Evolutionary conservation across 1,140 invertebrate genomes (phyloP), one percentile per base, ranked within the genome.

Genomic region (Littorina saxatilis): DNA sequence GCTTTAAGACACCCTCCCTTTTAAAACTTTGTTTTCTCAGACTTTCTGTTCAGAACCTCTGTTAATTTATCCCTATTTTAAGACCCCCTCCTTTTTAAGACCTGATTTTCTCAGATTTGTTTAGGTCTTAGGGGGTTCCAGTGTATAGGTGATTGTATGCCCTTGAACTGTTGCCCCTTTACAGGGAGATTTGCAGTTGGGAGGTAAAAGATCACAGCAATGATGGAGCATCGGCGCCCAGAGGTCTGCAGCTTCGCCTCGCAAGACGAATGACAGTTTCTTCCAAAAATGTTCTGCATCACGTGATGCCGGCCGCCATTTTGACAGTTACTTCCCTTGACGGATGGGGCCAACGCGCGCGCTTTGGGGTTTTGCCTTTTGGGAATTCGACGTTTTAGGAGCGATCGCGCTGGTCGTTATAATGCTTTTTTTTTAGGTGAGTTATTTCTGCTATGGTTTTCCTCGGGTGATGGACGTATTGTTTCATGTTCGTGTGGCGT

Each of bases 241-340:
- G 5, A 23, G 20, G 27, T 61, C 58, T 23, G 58, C 27, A 7
- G 58, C n/a, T 61, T 61, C 20, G 7, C 58, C 11, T 7, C 20
- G 23, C 5, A 61, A 61, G 58, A 61, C 27, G 58, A 61, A 61
- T 61, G 58, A 61, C 58, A n/a, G 58, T 61, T 61, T 23, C 7
- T 23, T 23, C 20, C 58, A 23, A 61, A 13, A 61, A 61, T 61
- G 20, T 61, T 23, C 58, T 5, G 58, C 58, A 29, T 61, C 58
- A 61, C 58, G 58, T 23, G 58, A 61, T n/a, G n/a, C 58, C 5
- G n/a, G 20, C 58, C 58, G 27, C 58, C 58, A 61, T 61, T 61
- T 61, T 61, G 58, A 61, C 58, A 61, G 58, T 29, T 29, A 9
- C 58, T 61, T n/a, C 23, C n/a, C 20, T 23, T 61, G 58, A 47